Evolutionary conservation across 1,140 invertebrate genomes (phyloP), one percentile per base, ranked within the genome.

Genomic region (Wiebesia pumilae): DNA sequence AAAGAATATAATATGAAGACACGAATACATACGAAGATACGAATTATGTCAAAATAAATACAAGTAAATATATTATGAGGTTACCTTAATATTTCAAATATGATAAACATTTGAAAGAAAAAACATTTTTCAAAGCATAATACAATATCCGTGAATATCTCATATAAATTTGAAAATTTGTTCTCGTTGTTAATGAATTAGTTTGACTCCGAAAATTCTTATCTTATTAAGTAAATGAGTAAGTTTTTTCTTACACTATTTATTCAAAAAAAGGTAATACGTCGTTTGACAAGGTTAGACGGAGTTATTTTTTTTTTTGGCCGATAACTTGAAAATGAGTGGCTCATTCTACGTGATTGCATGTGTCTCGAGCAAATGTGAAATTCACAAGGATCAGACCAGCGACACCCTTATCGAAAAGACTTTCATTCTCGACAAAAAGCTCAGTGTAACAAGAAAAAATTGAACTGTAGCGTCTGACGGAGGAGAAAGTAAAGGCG

Each of bases 281-380:
- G 69, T 81, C 35, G 69, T 77, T 75, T 40, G 78, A 75, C 43
- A 40, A 35, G 47, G 47, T 27, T 85, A 47, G 65, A 71, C 16
- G 19, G 27, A 80, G 79, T 85, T 85, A 85, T 86, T 81, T 77
- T 85, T 24, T 7, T 62, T 84, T 84, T 47, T 40, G 73, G 43
- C 62, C 75, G 89, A 84, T 79, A 82, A 83, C 83, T 38, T 16
- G 77, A 33, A 40, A 54, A 43, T 43, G 81, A 58, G 87, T 87
- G 69, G 85, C 85, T 83, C 77, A 35, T 88, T 87, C 87, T 86
- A 80, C 89, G 88, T 88, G 84, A 89, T 88, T 87, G 80, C 85
- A 19, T 14, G 33, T 9, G 33, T 83, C 58, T 24, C 65, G n/a
- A 30, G 85, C 83, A 67, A 35, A 82, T 35, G 82, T 58, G 54